Percentiles rank a stretch among this genome's conserved stretches.
These are phyloP conservation scores for Lophura nycthemera DNA, from an alignment of 2,113 vertebrate species.

Conservation along the genomic window DNA sequence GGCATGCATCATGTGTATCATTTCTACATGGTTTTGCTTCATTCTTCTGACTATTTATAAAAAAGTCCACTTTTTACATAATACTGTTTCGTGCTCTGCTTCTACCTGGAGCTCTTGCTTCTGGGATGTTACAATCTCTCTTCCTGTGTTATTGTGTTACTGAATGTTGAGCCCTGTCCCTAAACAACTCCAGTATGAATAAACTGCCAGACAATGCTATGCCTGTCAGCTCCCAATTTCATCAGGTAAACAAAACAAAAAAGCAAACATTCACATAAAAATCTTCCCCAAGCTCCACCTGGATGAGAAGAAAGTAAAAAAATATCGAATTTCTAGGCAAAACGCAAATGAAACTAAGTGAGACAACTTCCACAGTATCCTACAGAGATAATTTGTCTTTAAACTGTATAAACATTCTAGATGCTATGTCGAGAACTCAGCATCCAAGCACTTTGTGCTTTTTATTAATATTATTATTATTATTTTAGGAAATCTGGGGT, in stretches of 20 bases:
- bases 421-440: neutral
- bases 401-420: neutral
- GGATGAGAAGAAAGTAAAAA: neutral
- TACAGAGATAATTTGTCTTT: neutral
- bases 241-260: neutral
- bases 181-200: neutral
- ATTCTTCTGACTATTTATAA: neutral
- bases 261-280: neutral
- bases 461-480: no score
- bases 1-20: fast-evolving
- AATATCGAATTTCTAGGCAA: neutral
- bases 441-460: neutral
- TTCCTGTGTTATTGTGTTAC: neutral
- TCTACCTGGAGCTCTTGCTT: neutral
- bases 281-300: neutral
- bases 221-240: neutral
- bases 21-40: neutral
- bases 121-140: neutral
- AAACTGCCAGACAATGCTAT: neutral
- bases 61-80: neutral
- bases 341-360: neutral
- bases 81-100: neutral
- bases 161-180: neutral
- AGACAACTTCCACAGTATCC: neutral
- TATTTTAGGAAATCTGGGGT: neutral